Evolutionary conservation across 2,888 invertebrate genomes (phyloP).

Genomic region (Bombylius major): DNA sequence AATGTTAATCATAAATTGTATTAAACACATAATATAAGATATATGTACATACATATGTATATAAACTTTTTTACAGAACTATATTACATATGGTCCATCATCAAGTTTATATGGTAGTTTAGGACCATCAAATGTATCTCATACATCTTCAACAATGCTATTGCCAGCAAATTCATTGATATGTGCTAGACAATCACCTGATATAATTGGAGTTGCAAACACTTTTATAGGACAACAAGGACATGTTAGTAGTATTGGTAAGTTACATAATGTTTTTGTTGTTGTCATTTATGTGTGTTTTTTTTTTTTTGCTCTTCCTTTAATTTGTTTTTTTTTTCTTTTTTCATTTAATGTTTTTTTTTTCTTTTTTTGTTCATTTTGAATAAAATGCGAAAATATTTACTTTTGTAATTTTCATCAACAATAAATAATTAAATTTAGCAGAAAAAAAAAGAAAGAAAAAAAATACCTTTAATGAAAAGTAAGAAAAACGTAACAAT

Average conservation of each 20-base stretch:
- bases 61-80: constrained; percentile 23
- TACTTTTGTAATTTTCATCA: too few relatives aligned
- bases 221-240: constrained; percentile 21
- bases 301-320: not conserved
- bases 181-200: constrained; percentile 30
- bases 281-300: not conserved
- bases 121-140: constrained; percentile 25
- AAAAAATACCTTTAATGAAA: too few relatives aligned
- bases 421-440: too few relatives aligned
- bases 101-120: constrained; percentile 30
- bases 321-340: not conserved
- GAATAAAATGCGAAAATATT: too few relatives aligned
- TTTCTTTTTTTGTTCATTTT: too few relatives aligned
- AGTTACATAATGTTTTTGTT: constrained; percentile 1
- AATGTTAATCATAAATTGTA: too few relatives aligned
- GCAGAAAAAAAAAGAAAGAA: too few relatives aligned
- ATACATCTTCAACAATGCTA: constrained; percentile 24
- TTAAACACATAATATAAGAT: too few relatives aligned
- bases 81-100: constrained; percentile 30
- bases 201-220: constrained; percentile 29
- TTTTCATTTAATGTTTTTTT: too few relatives aligned
- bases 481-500: too few relatives aligned
- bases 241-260: constrained; percentile 19
- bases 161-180: constrained; percentile 21
- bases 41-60: too few relatives aligned